Conservation (phyloP, 2,888 invertebrate genomes). For the Nephrotoma flavescens region DNA sequence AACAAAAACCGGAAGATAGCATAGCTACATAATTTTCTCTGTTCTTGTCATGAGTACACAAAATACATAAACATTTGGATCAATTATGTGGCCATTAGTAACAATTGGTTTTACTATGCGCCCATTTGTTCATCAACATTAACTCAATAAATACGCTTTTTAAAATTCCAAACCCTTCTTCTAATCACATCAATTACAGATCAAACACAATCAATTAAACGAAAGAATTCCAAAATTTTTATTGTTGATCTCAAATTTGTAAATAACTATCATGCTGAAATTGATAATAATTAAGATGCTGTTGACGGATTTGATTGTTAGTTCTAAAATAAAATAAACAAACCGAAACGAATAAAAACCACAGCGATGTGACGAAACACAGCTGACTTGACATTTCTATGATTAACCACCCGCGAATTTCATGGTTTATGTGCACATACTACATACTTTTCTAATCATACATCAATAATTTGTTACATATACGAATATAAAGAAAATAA, state of each 20-base stretch:
- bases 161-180: too few relatives aligned
- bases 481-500: not conserved
- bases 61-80: too few relatives aligned
- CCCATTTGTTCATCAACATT: too few relatives aligned
- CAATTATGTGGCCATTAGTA: too few relatives aligned
- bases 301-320: not conserved
- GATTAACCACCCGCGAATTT: not conserved
- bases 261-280: not conserved
- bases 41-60: too few relatives aligned
- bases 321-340: not conserved
- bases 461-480: not conserved
- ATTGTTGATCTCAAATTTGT: not conserved
- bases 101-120: too few relatives aligned
- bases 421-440: not conserved
- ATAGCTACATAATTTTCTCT: too few relatives aligned
- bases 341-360: not conserved
- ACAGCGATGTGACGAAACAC: not conserved
- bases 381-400: not conserved
- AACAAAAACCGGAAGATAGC: too few relatives aligned
- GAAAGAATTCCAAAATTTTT: not conserved
- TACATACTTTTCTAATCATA: not conserved
- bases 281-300: not conserved
- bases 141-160: too few relatives aligned
- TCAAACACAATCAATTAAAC: not conserved
- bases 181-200: too few relatives aligned